Evolutionary conservation across 2,888 invertebrate species (phyloP).

Genomic region (Mantis religiosa): DNA sequence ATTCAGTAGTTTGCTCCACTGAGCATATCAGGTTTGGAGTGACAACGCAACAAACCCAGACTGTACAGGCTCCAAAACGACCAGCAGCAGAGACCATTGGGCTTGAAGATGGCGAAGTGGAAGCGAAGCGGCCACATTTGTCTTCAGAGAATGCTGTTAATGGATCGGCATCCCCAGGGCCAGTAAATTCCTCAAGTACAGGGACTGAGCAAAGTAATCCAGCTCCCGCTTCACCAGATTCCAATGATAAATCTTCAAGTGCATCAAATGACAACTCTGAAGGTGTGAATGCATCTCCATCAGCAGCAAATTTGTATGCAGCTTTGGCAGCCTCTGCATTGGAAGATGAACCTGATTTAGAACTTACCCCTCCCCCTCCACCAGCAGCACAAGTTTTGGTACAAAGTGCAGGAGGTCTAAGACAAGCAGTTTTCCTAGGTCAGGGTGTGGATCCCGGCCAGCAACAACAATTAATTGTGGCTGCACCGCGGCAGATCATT

Average conservation of each 20-base stretch:
- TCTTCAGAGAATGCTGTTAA: constrained; percentile 11
- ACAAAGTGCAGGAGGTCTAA: constrained; percentile 7
- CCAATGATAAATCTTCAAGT: constrained; percentile 24
- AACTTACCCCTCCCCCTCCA: constrained; percentile 26
- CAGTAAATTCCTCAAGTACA: not conserved
- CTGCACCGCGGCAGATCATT: constrained; percentile 51
- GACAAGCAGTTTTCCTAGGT: constrained; percentile 18
- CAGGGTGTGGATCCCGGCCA: constrained; percentile 30
- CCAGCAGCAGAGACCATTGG: constrained; percentile 15
- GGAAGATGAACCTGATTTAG: constrained; percentile 68
- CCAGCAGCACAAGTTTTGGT: constrained; percentile 10
- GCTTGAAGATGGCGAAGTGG: not conserved
- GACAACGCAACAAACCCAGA: constrained; percentile 20
- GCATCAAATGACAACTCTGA: constrained; percentile 31
- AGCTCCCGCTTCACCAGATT: constrained; percentile 19
- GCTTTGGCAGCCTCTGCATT: constrained; percentile 79
- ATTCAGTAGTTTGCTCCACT: not conserved
- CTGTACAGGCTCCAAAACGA: constrained; percentile 18
- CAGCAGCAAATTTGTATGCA: constrained; percentile 80
- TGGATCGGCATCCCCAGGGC: constrained; percentile 22
- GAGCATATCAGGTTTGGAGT: constrained; percentile 14
- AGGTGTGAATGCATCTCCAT: constrained; percentile 43
- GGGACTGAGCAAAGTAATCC: constrained; percentile 5
- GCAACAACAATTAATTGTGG: constrained; percentile 45
- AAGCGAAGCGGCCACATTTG: constrained; percentile 23